Percentiles rank a stretch among this genome's conserved stretches.
Evolutionary conservation across 2,113 vertebrate species (phyloP).

Genomic region (Eublepharis macularius): DNA sequence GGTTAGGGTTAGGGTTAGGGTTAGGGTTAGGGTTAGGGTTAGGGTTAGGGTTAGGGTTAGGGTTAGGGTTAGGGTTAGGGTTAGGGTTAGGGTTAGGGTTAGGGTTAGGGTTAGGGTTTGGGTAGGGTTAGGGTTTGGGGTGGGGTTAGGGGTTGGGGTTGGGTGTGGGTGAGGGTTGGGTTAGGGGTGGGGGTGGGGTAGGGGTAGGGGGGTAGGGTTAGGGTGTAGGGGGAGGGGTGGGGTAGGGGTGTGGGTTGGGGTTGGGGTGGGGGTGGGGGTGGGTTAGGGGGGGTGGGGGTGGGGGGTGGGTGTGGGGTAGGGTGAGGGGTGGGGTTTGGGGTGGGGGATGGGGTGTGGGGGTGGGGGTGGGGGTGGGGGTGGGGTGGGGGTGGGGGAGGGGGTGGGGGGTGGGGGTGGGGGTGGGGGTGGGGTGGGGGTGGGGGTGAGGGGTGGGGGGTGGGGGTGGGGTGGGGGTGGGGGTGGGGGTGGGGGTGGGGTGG

Average conservation of each 20-base stretch:
- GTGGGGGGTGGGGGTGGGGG: neutral
- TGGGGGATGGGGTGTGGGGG: neutral
- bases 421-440: neutral
- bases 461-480: neutral
- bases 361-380: no score
- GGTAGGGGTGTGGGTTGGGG: neutral
- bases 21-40: no score
- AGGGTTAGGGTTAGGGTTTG: neutral
- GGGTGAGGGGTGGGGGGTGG: neutral
- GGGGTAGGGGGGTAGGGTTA: neutral
- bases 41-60: no score
- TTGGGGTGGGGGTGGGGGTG: neutral
- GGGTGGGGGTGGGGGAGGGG: neutral
- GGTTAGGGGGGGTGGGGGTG: neutral
- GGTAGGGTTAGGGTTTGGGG: neutral
- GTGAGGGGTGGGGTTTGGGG: neutral
- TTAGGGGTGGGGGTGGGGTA: neutral
- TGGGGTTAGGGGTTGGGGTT: neutral
- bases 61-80: neutral
- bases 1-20: no score
- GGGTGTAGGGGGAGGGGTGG: neutral
- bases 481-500: no score
- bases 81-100: neutral
- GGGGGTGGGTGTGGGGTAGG: neutral
- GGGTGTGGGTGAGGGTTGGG: neutral